These are phyloP conservation scores for Eulemur macaco DNA, from an alignment of 2,113 vertebrate species.

Conservation along the genomic window DNA sequence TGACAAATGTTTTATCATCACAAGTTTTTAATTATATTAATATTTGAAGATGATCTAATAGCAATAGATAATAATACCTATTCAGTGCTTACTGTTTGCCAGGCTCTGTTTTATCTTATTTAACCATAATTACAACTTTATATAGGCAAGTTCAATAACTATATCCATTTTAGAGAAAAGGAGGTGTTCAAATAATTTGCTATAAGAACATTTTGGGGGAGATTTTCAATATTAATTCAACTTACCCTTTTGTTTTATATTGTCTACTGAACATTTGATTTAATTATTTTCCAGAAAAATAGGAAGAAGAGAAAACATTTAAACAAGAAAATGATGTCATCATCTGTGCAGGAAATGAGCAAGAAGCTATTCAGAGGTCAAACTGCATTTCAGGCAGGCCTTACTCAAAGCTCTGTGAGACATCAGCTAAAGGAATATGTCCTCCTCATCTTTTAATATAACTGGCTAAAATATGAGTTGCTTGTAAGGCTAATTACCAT, in stretches of 20 bases:
- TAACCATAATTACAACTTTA: neutral
- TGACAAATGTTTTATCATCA: neutral
- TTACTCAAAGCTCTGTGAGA: neutral
- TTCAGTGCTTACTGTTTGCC: neutral
- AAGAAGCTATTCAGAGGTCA: conserved; percentile 29
- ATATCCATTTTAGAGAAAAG: neutral
- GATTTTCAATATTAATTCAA: conserved; percentile 18
- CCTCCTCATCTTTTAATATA: neutral
- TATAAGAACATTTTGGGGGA: neutral
- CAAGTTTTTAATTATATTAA: neutral
- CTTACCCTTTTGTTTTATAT: neutral
- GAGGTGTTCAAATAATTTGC: neutral
- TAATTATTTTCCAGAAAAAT: conserved; percentile 14
- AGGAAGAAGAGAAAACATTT: neutral
- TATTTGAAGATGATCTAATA: neutral
- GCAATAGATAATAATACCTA: neutral
- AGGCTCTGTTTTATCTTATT: neutral
- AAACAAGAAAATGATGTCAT: neutral
- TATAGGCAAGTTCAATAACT: neutral
- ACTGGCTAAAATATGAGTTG: neutral
- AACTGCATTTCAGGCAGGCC: neutral
- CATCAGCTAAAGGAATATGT: neutral
- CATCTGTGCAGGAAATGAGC: conserved; percentile 49
- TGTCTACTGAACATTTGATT: neutral
- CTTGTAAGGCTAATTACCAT: neutral